phyloP scores from a whole-genome alignment of 2,888 invertebrate species.

The Agonopterix heracliana region DNA sequence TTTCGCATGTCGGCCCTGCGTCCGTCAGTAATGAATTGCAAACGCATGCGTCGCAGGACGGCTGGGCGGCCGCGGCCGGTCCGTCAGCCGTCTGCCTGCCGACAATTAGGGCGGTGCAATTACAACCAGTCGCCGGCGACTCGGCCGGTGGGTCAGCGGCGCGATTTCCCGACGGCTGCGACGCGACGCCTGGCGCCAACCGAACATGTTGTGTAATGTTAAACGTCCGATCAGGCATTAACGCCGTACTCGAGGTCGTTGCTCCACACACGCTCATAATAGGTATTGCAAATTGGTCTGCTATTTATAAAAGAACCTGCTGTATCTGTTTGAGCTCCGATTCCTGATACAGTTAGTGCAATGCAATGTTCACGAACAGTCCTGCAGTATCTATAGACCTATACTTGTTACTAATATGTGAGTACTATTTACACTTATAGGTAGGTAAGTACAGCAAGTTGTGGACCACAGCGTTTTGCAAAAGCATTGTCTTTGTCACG shows the following conservation, averaged over 20 bases:
- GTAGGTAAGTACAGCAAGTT: background rate
- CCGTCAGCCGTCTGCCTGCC: conserved; percentile 46
- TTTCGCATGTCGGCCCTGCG: conserved; percentile 52
- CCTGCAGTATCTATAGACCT: background rate
- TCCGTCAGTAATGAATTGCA: conserved; percentile 55
- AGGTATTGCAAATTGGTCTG: conserved; percentile 29
- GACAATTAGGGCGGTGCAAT: conserved; percentile 71
- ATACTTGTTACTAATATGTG: background rate
- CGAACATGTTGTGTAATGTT: conserved; percentile 60
- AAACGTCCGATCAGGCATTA: conserved; percentile 54
- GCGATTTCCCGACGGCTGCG: conserved; percentile 62
- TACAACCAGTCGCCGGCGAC: conserved; percentile 53
- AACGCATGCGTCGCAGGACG: conserved; percentile 36
- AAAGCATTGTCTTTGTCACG: background rate
- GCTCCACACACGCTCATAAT: conserved; percentile 46
- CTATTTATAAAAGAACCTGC: conserved; percentile 24
- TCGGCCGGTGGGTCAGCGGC: conserved; percentile 67
- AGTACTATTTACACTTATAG: background rate
- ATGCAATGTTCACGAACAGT: background rate
- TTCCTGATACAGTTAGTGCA: background rate
- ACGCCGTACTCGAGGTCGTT: conserved; percentile 55
- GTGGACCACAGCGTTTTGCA: background rate
- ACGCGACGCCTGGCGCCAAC: conserved; percentile 63
- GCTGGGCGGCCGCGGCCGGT: conserved; percentile 25
- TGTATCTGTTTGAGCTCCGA: background rate